Conservation (phyloP, 2,888 invertebrate genomes). For the Unio pictorum region DNA sequence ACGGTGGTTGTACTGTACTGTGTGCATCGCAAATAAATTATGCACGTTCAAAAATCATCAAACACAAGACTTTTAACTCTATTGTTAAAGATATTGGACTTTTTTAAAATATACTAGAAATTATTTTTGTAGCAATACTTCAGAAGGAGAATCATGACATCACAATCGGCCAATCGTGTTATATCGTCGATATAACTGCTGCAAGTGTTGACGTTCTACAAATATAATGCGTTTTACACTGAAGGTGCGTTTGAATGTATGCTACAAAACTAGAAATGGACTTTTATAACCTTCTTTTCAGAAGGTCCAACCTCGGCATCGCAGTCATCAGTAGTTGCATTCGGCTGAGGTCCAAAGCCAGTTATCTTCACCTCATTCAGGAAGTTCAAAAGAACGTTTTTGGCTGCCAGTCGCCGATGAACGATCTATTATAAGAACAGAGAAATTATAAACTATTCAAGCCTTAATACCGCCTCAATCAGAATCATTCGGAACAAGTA, state of each 20-base stretch:
- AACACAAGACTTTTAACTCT: too few species aligned
- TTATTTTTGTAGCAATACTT: too few species aligned
- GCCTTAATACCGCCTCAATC: too few species aligned
- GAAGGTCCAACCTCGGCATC: slow-evolving; percentile 12
- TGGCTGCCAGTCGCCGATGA: slow-evolving; percentile 47
- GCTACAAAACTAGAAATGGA: background rate
- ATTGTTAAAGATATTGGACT: too few species aligned
- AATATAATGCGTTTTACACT: background rate
- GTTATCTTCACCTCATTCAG: slow-evolving; percentile 34
- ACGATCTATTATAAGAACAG: slow-evolving; percentile 29
- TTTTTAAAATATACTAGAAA: too few species aligned
- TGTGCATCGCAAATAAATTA: too few species aligned
- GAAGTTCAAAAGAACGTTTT: slow-evolving; percentile 41
- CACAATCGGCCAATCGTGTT: too few species aligned
- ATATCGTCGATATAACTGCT: too few species aligned
- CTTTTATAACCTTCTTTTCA: slow-evolving; percentile 5
- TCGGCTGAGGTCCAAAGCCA: slow-evolving; percentile 46
- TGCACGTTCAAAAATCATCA: too few species aligned
- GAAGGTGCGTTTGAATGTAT: background rate
- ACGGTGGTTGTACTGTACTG: too few species aligned
- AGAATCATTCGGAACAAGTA: too few species aligned
- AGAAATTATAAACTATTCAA: background rate
- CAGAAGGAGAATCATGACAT: too few species aligned
- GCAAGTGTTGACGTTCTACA: background rate
- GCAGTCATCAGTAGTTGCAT: slow-evolving; percentile 13